phyloP scores from a whole-genome alignment of 2,888 invertebrate species.

The Auanema sp. region DNA sequence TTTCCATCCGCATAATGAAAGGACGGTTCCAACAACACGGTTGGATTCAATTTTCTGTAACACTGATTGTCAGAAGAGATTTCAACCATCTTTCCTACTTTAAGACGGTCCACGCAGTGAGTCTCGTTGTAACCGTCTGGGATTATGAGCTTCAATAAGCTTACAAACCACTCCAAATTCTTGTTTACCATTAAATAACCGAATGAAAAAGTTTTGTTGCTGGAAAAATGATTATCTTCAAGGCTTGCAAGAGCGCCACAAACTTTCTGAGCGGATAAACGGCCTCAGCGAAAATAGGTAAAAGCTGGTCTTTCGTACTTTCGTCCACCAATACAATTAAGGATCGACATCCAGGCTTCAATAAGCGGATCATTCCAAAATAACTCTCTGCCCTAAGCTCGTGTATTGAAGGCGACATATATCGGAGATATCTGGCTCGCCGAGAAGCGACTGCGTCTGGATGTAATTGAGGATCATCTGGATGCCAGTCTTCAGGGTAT shows the following conservation, averaged over 20 bases:
- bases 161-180: conserved; percentile 88
- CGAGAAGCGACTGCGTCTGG: conserved; percentile 18
- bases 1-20: conserved; percentile 91
- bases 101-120: conserved; percentile 38
- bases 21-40: conserved; percentile 93
- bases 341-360: conserved; percentile 86
- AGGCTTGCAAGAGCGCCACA: conserved; percentile 61
- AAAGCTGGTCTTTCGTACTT: conserved; percentile 81
- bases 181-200: conserved; percentile 89
- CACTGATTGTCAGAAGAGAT: not conserved
- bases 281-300: conserved; percentile 87
- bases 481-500: conserved; percentile 52
- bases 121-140: conserved; percentile 66
- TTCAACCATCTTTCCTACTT: conserved; percentile 22
- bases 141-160: conserved; percentile 82
- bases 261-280: conserved; percentile 95
- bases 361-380: conserved; percentile 84
- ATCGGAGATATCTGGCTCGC: not conserved
- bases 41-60: conserved; percentile 80
- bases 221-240: conserved; percentile 65
- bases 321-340: conserved; percentile 86
- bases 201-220: conserved; percentile 93
- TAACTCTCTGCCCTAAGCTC: conserved; percentile 92
- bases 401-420: conserved; percentile 73
- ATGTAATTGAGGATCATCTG: conserved; percentile 55